These are phyloP conservation scores for Aleiodes sp. DNA, from an alignment of 1,140 invertebrate species.

Conservation along the genomic window DNA sequence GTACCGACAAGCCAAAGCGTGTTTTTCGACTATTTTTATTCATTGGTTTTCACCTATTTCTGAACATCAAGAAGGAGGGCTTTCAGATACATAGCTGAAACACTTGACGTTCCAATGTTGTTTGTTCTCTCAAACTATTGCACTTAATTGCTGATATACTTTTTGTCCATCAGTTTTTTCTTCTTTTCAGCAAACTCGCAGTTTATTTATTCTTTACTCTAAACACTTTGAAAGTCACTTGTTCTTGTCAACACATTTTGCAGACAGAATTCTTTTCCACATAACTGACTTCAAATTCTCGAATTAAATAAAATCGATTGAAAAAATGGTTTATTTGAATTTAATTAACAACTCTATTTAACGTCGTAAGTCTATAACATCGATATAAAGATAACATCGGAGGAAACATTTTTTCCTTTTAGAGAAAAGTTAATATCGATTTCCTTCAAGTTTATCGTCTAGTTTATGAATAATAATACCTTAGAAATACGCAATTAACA, in stretches of 20 bases:
- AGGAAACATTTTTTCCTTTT: too few species aligned
- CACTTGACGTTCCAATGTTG: not conserved
- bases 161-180: not conserved
- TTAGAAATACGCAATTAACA: too few species aligned
- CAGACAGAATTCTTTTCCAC: not conserved
- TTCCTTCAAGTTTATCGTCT: too few species aligned
- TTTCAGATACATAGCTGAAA: constrained; percentile 3
- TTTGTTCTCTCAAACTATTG: not conserved
- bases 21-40: constrained; percentile 13
- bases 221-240: not conserved
- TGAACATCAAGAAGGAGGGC: not conserved
- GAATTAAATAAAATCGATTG: not conserved
- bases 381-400: too few species aligned
- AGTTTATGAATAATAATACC: too few species aligned
- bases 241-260: constrained; percentile 8
- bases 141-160: not conserved
- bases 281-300: not conserved
- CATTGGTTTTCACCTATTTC: constrained; percentile 3
- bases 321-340: too few species aligned
- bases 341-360: too few species aligned
- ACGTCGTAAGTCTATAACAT: too few species aligned
- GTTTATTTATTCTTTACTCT: not conserved
- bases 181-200: not conserved
- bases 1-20: not conserved
- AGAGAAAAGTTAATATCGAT: too few species aligned